Evolutionary conservation across 1,140 invertebrate genomes (phyloP), one percentile per base, ranked within the genome.

Genomic region (Marisa cornuarietis): DNA sequence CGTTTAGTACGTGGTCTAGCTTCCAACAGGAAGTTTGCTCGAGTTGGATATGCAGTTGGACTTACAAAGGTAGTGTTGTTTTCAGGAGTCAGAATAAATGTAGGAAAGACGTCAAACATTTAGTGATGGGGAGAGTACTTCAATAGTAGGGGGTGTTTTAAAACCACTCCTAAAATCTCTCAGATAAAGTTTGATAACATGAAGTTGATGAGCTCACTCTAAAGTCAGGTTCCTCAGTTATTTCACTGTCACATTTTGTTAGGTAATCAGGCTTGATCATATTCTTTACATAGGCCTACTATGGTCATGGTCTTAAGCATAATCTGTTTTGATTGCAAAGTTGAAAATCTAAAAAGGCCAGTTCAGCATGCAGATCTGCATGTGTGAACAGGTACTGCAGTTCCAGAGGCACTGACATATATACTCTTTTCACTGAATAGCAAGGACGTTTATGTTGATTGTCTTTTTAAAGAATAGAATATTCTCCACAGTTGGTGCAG

Each of bases 11-110:
- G 81, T 58, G 86, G 86, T 1, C 31, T 86, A 65, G 78, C 83
- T 49, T 86, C 85, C 63, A 65, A 79, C 18, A 68, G 85, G 31
- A 83, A 85, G 66, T 83, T 78, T 79, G 82, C 83, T 11, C 77
- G 86, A 52, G 71, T 84, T 58, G 85, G 85, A 4, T 87, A 80
- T 61, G 80, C 86, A 49, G 76, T 85, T 0, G 84, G 83, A 5
- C 80, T 87, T 16, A 82, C 82, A 54, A 82, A 87, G 81, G 80
- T 86, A 76, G 65, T 42, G 31, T 6, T 42, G 31, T 42, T 42
- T 42, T 42, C 6, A 42, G 2, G 31, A 42, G 31, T 42, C 31
- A 42, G 6, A 42, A 42, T 42, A 42, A 42, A 6, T 42, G 31
- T 42, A 42, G 31, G 6, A 42, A 42, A 42, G 31, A 42, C 6